Evolutionary conservation across 2,113 vertebrate species (phyloP), one percentile per base, ranked within the genome.

Genomic region (Daphoenositta chrysoptera): DNA sequence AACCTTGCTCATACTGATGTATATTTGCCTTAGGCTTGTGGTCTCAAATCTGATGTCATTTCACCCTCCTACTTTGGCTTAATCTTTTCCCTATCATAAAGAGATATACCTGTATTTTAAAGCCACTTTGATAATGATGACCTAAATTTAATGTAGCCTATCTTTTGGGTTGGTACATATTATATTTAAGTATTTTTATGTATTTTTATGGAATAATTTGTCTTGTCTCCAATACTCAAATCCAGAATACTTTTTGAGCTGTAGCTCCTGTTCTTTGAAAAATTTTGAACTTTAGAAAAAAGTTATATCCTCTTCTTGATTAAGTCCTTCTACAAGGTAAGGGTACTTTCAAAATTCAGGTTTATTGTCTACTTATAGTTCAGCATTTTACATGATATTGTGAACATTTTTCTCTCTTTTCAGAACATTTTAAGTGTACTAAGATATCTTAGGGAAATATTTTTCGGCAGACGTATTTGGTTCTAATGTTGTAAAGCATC

Each of bases 61-160:
- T 54, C 21, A 47, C 11, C 3, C 48, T 61, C 23, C 2, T 71
- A 33, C 16, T 70, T 81, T 31, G 35, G 16, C 27, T 48, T 66
- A 66, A 61, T 45, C 11, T 13, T 75, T 84, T 71, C 58, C 27
- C 14, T 3, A 2, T 40, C 23, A 22, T 13, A 26, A 65, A 83
- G 78, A 40, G 11, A 31, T 22, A 11, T 48, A 27, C 4, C 2
- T 71, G 6, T 9, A 35, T 61, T 70, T 84, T 87, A 61, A 89
- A n/a, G 2, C 4, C 40, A 30, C 33, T 63, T 83, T 39, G 21
- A 30, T 33, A 78, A 42, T 37, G 10, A 26, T 66, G 16, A 7
- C 11, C 6, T 66, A 58, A 70, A 75, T 58, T 57, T 66, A 83
- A 33, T 0, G 0, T 45, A 69, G 13, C 1, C 10, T 51, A 3